Evolutionary conservation across 2,797 vertebrate genomes (phyloP).

Genomic region (Ispidina lecontei): DNA sequence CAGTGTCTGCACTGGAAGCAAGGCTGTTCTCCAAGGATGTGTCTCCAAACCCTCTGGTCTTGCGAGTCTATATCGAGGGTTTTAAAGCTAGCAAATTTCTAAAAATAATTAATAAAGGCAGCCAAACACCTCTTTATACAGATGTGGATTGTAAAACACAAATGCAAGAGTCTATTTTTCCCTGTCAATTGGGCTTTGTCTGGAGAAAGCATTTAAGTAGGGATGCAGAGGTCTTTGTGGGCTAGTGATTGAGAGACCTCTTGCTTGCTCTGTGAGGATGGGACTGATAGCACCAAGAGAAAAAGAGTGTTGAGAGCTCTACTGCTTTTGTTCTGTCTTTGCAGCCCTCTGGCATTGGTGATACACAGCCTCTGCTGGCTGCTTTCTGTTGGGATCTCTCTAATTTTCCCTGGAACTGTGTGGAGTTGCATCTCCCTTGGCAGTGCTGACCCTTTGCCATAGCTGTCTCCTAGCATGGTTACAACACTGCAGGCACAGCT

Average conservation of each 20-base stretch:
- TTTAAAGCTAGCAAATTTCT: not conserved
- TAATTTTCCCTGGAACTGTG: not conserved
- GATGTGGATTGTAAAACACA: not conserved
- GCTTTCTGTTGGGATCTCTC: not conserved
- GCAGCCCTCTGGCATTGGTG: not conserved
- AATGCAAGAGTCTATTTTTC: not conserved
- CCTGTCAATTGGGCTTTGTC: not conserved
- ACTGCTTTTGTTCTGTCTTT: not conserved
- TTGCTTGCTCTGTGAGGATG: not conserved
- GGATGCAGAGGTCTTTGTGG: not conserved
- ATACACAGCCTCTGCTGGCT: not conserved
- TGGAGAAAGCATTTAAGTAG: not conserved
- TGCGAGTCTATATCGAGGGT: not conserved
- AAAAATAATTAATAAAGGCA: not conserved
- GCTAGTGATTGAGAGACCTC: not conserved
- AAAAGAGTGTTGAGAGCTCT: accelerated
- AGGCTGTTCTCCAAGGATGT: not conserved
- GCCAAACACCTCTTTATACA: not conserved
- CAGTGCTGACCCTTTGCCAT: not conserved
- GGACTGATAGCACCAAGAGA: not conserved
- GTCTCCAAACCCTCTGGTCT: not conserved
- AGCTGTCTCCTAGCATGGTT: not conserved
- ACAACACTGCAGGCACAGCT: not conserved
- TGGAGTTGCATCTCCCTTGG: not conserved
- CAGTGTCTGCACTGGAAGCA: not conserved